Evolutionary conservation across 2,113 vertebrate species (phyloP).

Genomic region (Gallinago paraguaiae): DNA sequence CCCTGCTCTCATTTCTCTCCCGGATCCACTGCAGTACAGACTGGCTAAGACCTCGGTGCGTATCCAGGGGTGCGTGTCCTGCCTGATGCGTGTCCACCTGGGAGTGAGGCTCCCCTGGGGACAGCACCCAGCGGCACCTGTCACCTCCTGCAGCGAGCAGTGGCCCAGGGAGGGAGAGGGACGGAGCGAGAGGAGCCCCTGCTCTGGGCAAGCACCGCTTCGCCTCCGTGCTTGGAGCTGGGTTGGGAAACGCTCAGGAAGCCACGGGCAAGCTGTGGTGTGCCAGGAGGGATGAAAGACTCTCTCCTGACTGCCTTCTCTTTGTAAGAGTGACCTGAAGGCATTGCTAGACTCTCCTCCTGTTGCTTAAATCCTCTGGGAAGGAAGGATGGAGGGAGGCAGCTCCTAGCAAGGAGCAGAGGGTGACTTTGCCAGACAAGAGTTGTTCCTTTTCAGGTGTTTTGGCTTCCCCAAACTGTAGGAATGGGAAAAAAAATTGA

Average conservation of each 20-base stretch:
- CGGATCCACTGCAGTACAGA: background rate
- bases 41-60: background rate
- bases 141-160: background rate
- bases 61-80: background rate
- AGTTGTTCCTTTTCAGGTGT: background rate
- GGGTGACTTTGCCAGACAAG: background rate
- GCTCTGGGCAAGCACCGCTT: background rate
- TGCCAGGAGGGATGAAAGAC: background rate
- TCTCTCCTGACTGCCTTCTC: background rate
- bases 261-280: background rate
- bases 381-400: background rate
- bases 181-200: background rate
- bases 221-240: fast-evolving
- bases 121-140: background rate
- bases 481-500: background rate
- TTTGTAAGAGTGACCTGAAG: background rate
- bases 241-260: fast-evolving
- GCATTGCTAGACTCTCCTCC: background rate
- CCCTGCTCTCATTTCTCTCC: background rate
- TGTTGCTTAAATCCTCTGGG: background rate
- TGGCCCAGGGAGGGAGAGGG: background rate
- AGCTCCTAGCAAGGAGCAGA: background rate
- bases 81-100: background rate
- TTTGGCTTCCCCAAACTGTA: background rate
- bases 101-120: background rate